Conservation (phyloP, 2,113 vertebrate species). For the Telmatochromis sp. region DNA sequence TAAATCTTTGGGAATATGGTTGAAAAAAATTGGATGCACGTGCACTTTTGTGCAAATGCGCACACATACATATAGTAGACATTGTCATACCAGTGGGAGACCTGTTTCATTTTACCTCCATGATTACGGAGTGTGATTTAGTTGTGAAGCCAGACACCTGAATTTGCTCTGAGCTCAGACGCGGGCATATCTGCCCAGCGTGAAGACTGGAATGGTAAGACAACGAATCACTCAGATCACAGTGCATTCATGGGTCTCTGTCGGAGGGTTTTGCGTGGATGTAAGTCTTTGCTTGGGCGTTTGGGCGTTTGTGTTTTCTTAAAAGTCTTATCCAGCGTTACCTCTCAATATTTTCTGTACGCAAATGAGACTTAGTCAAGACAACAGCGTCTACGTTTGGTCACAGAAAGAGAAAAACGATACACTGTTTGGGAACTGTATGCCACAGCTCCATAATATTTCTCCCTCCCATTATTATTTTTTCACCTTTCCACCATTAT, state of each 20-base stretch:
- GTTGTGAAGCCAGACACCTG: neutral
- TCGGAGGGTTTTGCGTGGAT: neutral
- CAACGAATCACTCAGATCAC: neutral
- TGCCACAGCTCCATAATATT: neutral
- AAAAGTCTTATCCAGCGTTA: neutral
- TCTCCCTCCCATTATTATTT: neutral
- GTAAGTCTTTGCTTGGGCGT: neutral
- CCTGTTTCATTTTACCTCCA: slow-evolving; percentile 6
- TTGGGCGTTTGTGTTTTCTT: neutral
- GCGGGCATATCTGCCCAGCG: neutral
- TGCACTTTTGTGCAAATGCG: neutral
- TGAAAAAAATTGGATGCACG: neutral
- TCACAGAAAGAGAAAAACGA: neutral
- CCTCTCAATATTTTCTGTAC: neutral
- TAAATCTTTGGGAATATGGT: neutral
- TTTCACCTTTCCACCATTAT: neutral
- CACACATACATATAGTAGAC: neutral
- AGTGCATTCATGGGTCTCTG: neutral
- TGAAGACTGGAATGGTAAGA: slow-evolving; percentile 8
- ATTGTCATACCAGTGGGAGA: slow-evolving; percentile 2
- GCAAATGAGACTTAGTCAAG: neutral
- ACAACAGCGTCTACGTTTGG: neutral
- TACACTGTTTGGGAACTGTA: neutral
- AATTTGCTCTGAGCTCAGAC: slow-evolving; percentile 18
- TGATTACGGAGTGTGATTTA: slow-evolving; percentile 3